Base-by-base conservation (phyloP, 2,113 vertebrate genomes). In the Scalopus aquaticus region DNA sequence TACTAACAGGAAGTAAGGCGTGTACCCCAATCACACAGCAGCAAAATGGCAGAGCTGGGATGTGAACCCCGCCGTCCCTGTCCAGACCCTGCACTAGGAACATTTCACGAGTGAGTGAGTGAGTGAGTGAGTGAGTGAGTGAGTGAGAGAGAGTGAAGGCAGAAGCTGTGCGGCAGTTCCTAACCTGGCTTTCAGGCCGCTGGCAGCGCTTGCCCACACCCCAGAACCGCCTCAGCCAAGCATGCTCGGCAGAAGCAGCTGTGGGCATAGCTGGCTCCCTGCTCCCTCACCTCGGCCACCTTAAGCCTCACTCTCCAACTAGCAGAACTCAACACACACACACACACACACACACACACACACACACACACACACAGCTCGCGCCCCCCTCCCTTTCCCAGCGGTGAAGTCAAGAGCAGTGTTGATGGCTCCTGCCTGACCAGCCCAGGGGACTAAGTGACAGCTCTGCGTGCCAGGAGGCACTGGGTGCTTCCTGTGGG, bases 401-500 rank as follows among this genome's bases (percentile, higher is more conserved):
- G 77, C 24, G 24, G 20, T 12, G 30, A 49, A 44, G 58, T 72
- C 35, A 42, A 46, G 79, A 62, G 20, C 4, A 39, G 91, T 26
- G 62, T 6, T 16, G 78, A 24, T 8, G 12, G 37, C 87, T 86
- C 44, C 37, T 42, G 54, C 54, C 30, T 82, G 83, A 44, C 42
- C 44, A 2, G 60, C 13, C 62, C 32, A 24, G 5, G 13, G 39
- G 46, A 32, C 56, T 85, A 20, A 0, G 20, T 0, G n/a, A 35
- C 62, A 64, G 51, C 22, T 85, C 6, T 24, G 37, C 64, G 28
- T 0, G 22, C 24, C 10, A 32, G 26, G 56, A 39, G 78, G 9
- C 60, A 16, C 65, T 3, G n/a, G 26, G 91, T 12, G 64, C 83
- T 93, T 85, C 94, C 95, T 93, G 85, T 70, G 92, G 93, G 82